These are phyloP conservation scores for Sebastes diaconus DNA, from an alignment of 2,797 vertebrate species.

Conservation along the genomic window DNA sequence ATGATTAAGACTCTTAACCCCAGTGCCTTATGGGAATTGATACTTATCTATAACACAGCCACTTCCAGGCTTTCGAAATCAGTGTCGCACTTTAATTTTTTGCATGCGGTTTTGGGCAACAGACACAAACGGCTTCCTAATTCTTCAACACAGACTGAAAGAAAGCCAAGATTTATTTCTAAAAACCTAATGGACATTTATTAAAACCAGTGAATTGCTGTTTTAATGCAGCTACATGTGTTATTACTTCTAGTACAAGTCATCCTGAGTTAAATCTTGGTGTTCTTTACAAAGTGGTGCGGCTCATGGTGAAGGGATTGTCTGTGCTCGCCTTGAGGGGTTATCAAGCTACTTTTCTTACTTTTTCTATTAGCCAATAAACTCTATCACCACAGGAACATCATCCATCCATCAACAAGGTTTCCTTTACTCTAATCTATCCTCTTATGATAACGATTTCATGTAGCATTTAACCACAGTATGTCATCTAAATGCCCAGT, in stretches of 20 bases:
- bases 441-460: neutral
- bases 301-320: slow-evolving; percentile 11
- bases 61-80: slow-evolving; percentile 46
- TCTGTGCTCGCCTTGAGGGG: neutral
- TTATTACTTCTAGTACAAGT: neutral
- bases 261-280: slow-evolving; percentile 61
- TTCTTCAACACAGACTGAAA: slow-evolving; percentile 26
- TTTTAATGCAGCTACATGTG: neutral
- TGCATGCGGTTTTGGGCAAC: slow-evolving; percentile 81
- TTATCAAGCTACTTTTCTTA: neutral
- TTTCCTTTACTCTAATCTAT: neutral
- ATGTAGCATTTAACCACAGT: neutral
- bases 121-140: slow-evolving; percentile 5
- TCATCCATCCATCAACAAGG: slow-evolving; percentile 1
- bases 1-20: slow-evolving; percentile 81
- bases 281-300: slow-evolving; percentile 39
- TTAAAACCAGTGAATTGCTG: neutral
- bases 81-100: slow-evolving; percentile 50
- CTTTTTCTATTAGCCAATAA: slow-evolving; percentile 16
- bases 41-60: slow-evolving; percentile 37
- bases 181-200: neutral
- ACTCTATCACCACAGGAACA: neutral
- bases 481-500: slow-evolving; percentile 47
- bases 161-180: slow-evolving; percentile 65
- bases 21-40: slow-evolving; percentile 59